Evolutionary conservation across 2,797 vertebrate species (phyloP).

Genomic region (Masticophis lateralis): DNA sequence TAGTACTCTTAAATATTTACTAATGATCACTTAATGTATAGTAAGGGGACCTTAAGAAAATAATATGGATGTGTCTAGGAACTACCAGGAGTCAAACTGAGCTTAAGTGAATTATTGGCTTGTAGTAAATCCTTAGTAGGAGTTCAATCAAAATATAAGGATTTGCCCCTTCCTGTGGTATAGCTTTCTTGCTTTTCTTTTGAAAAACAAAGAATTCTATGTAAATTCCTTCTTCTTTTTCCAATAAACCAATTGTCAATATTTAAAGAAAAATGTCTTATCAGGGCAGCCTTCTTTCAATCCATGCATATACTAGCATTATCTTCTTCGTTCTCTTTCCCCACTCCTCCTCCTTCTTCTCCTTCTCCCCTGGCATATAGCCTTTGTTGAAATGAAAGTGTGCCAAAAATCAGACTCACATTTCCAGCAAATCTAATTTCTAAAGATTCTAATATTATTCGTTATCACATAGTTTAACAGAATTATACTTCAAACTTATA

Average conservation of each 20-base stretch:
- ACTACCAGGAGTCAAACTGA: background rate
- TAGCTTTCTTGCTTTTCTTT: background rate
- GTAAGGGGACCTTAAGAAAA: background rate
- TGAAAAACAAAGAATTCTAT: background rate
- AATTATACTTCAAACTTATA: constrained; percentile 15
- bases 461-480: background rate
- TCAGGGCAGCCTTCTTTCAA: constrained; percentile 1
- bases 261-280: constrained; percentile 28
- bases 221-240: background rate
- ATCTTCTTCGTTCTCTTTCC: background rate
- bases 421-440: constrained; percentile 14
- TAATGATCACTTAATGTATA: background rate
- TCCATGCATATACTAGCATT: background rate
- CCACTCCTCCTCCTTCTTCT: background rate
- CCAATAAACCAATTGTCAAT: background rate
- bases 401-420: background rate
- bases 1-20: background rate
- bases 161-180: constrained; percentile 10
- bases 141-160: background rate
- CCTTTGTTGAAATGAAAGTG: constrained; percentile 12
- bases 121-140: background rate
- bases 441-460: background rate
- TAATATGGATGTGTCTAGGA: background rate
- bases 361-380: background rate
- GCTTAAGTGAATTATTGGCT: too few species aligned